Evolutionary conservation across 2,888 invertebrate species (phyloP).

Genomic region (Junonia oenone): DNA sequence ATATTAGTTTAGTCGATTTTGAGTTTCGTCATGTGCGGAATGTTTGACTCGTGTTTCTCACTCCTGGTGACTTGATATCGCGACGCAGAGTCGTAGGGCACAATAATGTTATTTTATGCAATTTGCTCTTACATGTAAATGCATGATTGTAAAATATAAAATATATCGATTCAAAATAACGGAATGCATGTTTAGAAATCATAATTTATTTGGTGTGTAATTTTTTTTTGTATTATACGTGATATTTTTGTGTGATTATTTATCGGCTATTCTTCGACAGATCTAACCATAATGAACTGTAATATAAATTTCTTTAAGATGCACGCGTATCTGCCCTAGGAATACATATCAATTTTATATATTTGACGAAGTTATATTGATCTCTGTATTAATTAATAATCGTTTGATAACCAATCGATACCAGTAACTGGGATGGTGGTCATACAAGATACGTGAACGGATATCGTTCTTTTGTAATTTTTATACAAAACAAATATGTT

Average conservation of each 20-base stretch:
- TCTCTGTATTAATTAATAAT: conserved; percentile 45
- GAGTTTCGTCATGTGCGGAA: not conserved
- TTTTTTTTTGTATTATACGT: conserved; percentile 24
- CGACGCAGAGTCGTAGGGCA: conserved; percentile 9
- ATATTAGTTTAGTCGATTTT: not conserved
- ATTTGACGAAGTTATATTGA: conserved; percentile 52
- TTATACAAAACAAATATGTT: conserved; percentile 13
- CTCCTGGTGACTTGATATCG: conserved; percentile 9
- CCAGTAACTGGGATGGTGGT: conserved; percentile 43
- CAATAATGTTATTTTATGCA: conserved; percentile 22
- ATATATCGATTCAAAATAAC: conserved; percentile 12
- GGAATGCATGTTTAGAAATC: conserved; percentile 35
- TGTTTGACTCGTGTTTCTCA: not conserved
- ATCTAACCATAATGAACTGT: conserved; percentile 18
- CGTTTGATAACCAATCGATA: conserved; percentile 5
- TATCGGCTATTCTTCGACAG: conserved; percentile 20
- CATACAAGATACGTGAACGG: conserved; percentile 36
- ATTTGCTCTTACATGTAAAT: conserved; percentile 11
- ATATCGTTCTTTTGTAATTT: conserved; percentile 11
- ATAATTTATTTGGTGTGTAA: conserved; percentile 30
- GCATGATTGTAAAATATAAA: conserved; percentile 18
- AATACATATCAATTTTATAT: conserved; percentile 67
- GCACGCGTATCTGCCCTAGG: conserved; percentile 40
- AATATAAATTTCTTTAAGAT: conserved; percentile 27
- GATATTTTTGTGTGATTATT: conserved; percentile 32